Conservation (phyloP, 92 coral and sea anemone genomes). For the Epizoanthus stellaris region DNA sequence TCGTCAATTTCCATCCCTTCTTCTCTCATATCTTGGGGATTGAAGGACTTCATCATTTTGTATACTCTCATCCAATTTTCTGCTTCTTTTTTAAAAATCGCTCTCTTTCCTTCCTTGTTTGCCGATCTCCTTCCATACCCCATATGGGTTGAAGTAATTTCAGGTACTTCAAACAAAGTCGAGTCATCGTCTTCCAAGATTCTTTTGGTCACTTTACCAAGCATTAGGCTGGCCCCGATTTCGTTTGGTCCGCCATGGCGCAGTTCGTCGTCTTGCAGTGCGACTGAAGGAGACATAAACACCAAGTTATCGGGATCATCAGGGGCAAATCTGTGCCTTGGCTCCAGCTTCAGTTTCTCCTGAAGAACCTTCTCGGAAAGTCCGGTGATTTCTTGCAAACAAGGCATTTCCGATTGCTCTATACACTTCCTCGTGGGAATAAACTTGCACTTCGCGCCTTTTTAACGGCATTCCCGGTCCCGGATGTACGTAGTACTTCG, state of each 20-base stretch:
- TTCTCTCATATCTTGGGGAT: background rate
- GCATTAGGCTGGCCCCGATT: constrained; percentile 20
- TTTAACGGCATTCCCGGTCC: no score
- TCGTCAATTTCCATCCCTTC: background rate
- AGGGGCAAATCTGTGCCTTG: constrained; percentile 14
- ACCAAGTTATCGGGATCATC: constrained; percentile 39
- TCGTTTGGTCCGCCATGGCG: constrained; percentile 38
- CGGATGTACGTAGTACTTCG: no score
- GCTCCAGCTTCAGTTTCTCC: constrained; percentile 23
- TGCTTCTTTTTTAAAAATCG: constrained; percentile 25
- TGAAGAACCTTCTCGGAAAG: constrained; percentile 4
- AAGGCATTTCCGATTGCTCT: constrained; percentile 5
- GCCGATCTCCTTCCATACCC: constrained; percentile 45
- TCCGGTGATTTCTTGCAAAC: background rate
- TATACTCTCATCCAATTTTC: constrained; percentile 35
- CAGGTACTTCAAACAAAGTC: constrained; percentile 32
- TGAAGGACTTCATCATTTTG: constrained; percentile 21
- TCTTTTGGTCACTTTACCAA: constrained; percentile 38
- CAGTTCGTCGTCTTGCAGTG: constrained; percentile 34
- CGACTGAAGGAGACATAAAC: constrained; percentile 48
- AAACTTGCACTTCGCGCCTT: no score
- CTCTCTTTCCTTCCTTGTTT: constrained; percentile 42
- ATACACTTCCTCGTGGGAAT: background rate
- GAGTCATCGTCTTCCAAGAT: constrained; percentile 12
- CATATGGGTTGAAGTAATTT: constrained; percentile 39